These are phyloP conservation scores for Echinometra lucunter DNA, from an alignment of 53 echinoderm and acorn worm species.

Conservation along the genomic window DNA sequence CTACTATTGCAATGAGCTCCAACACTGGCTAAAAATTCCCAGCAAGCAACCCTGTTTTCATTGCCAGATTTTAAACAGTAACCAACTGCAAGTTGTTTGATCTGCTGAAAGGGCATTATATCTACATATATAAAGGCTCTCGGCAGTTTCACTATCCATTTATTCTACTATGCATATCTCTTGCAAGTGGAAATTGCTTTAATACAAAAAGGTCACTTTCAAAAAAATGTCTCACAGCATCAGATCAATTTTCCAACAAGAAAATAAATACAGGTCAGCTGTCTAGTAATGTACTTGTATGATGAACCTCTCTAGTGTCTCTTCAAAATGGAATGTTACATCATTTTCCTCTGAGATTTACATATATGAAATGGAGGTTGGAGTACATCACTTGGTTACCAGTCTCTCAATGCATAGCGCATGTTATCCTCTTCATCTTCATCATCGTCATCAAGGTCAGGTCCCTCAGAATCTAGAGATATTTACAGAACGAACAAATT, in stretches of 20 bases:
- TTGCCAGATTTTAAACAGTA: not conserved
- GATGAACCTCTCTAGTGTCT: not conserved
- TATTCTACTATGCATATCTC: not conserved
- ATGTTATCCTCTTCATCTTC: conserved; percentile 74
- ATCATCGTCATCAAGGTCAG: conserved; percentile 52
- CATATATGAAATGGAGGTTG: not conserved
- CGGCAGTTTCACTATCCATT: not conserved
- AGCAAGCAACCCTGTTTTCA: not conserved
- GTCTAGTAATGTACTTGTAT: not conserved
- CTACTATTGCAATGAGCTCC: not conserved
- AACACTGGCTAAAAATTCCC: not conserved
- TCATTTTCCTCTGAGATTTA: not conserved
- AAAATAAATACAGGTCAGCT: not conserved
- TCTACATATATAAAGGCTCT: not conserved
- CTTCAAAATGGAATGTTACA: not conserved
- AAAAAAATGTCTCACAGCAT: not conserved
- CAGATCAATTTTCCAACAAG: not conserved
- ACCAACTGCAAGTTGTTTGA: not conserved
- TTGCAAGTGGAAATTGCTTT: not conserved
- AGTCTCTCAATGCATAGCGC: conserved; percentile 69
- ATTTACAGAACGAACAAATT: not conserved
- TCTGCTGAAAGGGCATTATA: not conserved
- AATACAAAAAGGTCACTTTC: not conserved
- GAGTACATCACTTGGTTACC: conserved; percentile 12
- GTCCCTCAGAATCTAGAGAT: not conserved